A percentile compares a stretch with the other conserved stretches of the same genome.
Evolutionary conservation across 2,888 invertebrate species (phyloP).

Genomic region (Heteropelma amictum): DNA sequence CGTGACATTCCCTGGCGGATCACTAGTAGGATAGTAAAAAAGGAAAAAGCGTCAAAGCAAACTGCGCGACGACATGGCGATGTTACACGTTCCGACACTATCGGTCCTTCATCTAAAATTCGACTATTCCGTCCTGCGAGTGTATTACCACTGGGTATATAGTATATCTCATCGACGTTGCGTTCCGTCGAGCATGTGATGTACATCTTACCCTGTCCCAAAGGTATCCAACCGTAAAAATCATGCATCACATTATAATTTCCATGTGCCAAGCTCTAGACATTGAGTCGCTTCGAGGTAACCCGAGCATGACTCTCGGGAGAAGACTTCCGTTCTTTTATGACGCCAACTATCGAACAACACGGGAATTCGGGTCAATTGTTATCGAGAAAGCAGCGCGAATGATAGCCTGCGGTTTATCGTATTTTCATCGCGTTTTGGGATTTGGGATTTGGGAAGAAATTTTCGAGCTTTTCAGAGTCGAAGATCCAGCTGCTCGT

Average conservation of each 20-base stretch:
- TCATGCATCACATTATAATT: conserved; percentile 41
- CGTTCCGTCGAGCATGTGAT: conserved; percentile 54
- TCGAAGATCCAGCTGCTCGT: no score
- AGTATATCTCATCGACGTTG: conserved; percentile 38
- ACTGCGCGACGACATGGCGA: conserved; percentile 20
- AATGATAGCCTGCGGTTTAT: no score
- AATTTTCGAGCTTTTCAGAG: no score
- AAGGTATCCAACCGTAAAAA: conserved; percentile 34
- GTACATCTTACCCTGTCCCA: conserved; percentile 38
- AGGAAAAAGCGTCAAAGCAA: conserved; percentile 51
- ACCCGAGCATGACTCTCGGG: not conserved
- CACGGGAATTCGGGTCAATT: no score
- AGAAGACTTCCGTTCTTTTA: not conserved
- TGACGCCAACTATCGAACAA: not conserved
- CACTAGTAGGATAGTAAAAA: conserved; percentile 15
- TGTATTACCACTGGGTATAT: not conserved
- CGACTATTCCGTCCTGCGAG: conserved; percentile 24
- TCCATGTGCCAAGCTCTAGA: not conserved
- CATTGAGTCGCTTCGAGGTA: not conserved
- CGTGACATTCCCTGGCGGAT: conserved; percentile 27
- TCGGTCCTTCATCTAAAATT: conserved; percentile 6
- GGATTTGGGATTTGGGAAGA: no score
- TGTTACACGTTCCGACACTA: conserved; percentile 27
- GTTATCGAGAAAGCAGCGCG: no score
- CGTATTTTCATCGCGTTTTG: no score